Evolutionary conservation across 2,888 invertebrate species (phyloP).

Genomic region (Metellina segmentata): DNA sequence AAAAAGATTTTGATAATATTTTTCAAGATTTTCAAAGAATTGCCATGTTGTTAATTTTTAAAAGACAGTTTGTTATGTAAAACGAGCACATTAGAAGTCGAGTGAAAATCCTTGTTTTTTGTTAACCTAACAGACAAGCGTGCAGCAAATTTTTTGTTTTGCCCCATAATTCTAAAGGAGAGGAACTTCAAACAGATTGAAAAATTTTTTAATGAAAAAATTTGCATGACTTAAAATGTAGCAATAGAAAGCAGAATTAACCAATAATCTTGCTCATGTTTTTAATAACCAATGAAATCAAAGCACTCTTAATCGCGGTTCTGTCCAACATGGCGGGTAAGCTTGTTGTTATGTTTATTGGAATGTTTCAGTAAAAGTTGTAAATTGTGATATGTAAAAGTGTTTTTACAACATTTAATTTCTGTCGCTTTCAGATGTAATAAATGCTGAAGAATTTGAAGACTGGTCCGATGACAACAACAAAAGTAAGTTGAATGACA

Average conservation of each 20-base stretch:
- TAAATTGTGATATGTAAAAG: constrained; percentile 3
- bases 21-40: too few relatives aligned
- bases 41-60: too few relatives aligned
- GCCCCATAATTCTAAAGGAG: too few relatives aligned
- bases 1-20: too few relatives aligned
- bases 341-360: constrained; percentile 68
- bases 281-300: constrained; percentile 67
- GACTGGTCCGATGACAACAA: constrained; percentile 40
- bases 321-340: constrained; percentile 75
- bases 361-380: constrained; percentile 49
- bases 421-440: constrained; percentile 66
- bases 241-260: background rate
- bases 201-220: too few relatives aligned
- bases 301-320: constrained; percentile 71
- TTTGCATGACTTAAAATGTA: too few relatives aligned
- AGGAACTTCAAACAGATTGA: background rate
- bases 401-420: constrained; percentile 23
- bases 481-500: constrained; percentile 68
- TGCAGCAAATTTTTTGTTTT: too few relatives aligned
- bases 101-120: too few relatives aligned
- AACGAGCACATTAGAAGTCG: too few relatives aligned
- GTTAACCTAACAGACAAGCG: too few relatives aligned
- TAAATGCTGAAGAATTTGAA: constrained; percentile 64
- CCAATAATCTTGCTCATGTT: constrained; percentile 56
- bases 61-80: too few relatives aligned